Evolutionary conservation across 1,140 invertebrate genomes (phyloP), one percentile per base, ranked within the genome.

Genomic region (Leptonema lineaticorne): DNA sequence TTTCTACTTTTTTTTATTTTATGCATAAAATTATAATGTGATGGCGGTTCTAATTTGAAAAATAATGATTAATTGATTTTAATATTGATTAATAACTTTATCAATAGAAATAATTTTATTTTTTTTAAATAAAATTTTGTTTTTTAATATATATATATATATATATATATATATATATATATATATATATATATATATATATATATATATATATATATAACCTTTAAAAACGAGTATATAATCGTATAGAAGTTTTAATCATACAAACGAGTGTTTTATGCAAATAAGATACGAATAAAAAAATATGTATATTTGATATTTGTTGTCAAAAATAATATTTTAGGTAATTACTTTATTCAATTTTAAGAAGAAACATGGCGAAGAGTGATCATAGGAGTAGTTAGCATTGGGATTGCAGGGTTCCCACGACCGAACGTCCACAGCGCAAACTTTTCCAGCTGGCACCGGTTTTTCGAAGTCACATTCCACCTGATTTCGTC

Each of bases 321-420:
- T 33, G 30, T 33, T 20, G 20, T 53, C 29, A 29, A 20, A 62
- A 45, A 45, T 29, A 53, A 64, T 14, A 41, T 41, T 16, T 48
- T n/a, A n/a, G n/a, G n/a, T n/a, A 76, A 77, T 83, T 78, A 93
- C 90, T 82, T 85, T 90, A 76, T 95, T 95, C n/a, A 96, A 80
- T 80, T 95, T 96, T 58, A 95, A 84, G 75, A 94, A 90, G 71
- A 96, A 80, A 78, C 93, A 96, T 0, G 93, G 93, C 7, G 87
- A 85, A 30, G 86, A 88, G 18, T 84, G 78, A 18, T 82, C 79
- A 75, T 88, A 96, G 0, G 92, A 91, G 74, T 90, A 96, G 28
- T 79, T 74, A 29, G 87, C 82, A 24, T 79, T 78, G 22, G 79
- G 77, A 1, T 86, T 85, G 75, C 94, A 96, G 20, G 83, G 79